phyloP scores from a whole-genome alignment of 1,140 invertebrate genomes.

The Dinoponera quadriceps region DNA sequence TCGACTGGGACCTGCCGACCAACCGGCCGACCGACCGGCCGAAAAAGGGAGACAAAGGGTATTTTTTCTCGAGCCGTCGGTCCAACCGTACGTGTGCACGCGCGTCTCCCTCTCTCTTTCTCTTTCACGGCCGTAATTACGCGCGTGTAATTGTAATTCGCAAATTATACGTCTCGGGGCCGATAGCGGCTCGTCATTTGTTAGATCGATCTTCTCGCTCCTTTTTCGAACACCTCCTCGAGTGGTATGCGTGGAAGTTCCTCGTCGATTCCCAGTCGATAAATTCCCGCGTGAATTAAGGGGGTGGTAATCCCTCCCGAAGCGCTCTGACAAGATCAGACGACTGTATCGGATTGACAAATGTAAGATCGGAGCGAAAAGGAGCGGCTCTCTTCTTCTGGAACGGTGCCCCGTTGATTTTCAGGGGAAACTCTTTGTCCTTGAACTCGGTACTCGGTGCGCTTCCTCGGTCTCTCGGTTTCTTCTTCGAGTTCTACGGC shows the following conservation, averaged over 20 bases:
- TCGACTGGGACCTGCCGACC: slow-evolving; percentile 41
- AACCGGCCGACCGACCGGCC: background rate
- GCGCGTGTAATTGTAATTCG: slow-evolving; percentile 15
- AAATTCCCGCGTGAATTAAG: background rate
- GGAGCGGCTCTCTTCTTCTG: slow-evolving; percentile 19
- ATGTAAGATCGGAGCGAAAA: slow-evolving; percentile 3
- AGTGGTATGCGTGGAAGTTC: background rate
- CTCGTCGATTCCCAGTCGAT: background rate
- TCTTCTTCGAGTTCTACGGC: slow-evolving; percentile 58
- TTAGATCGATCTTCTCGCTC: background rate
- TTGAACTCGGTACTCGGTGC: slow-evolving; percentile 54
- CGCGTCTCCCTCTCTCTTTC: background rate
- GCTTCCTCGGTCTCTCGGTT: slow-evolving; percentile 59
- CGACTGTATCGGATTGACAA: background rate
- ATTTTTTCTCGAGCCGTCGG: background rate
- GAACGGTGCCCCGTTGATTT: slow-evolving; percentile 41
- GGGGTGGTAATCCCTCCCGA: too few species aligned
- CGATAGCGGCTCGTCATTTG: background rate
- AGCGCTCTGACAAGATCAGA: background rate
- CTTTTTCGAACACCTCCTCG: background rate
- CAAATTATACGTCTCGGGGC: slow-evolving; percentile 1
- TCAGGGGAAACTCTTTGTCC: slow-evolving; percentile 52
- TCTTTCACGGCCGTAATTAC: slow-evolving; percentile 3
- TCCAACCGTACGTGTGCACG: slow-evolving; percentile 60
- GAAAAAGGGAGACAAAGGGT: slow-evolving; percentile 13